Evolutionary conservation across 1,140 invertebrate genomes (phyloP), one percentile per base, ranked within the genome.

Genomic region (Oscheius sp.): DNA sequence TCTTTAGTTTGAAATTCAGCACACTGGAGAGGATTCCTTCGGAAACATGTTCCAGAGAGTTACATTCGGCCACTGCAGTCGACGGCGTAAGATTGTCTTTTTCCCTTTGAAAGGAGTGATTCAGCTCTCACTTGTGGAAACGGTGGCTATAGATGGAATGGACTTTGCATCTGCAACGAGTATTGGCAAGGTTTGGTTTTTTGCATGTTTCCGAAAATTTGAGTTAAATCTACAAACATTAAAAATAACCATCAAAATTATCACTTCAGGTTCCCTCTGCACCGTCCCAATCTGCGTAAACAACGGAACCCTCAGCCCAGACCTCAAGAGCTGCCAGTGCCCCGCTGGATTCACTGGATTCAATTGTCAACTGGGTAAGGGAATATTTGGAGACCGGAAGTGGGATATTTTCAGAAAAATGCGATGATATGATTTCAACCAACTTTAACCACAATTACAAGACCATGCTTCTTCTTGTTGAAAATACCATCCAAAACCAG

Each of bases 111-210:
- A 20, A 4, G 28, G 49, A 55, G 7, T 55, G 49, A 13, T 55
- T n/a, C 18, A 63, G 61, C 32, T n/a, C 36, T 65, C 10, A 45
- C 68, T 26, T 76, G 75, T 63, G 65, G 65, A 28, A 75, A 76
- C 18, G 75, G 75, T 20, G 75, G 75, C 38, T 46, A 77, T 23
- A 28, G 36, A 7, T 77, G 61, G 38, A 46, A 69, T 29, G 75
- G 75, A n/a, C 63, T 64, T 15, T 75, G 76, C 35, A 29, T 77
- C 36, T 77, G 76, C 32, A 49, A 63, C 20, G 73, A 75, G 28
- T 77, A 68, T 52, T 77, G 74, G 74, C 74, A 71, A 2, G 76
- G 76, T 26, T n/a, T n/a, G n/a, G n/a, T n/a, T n/a, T n/a, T n/a
- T n/a, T n/a, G n/a, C n/a, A n/a, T n/a, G n/a, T n/a, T n/a, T n/a